Conservation (phyloP, 1,140 invertebrate genomes). For the Aricia agestis region DNA sequence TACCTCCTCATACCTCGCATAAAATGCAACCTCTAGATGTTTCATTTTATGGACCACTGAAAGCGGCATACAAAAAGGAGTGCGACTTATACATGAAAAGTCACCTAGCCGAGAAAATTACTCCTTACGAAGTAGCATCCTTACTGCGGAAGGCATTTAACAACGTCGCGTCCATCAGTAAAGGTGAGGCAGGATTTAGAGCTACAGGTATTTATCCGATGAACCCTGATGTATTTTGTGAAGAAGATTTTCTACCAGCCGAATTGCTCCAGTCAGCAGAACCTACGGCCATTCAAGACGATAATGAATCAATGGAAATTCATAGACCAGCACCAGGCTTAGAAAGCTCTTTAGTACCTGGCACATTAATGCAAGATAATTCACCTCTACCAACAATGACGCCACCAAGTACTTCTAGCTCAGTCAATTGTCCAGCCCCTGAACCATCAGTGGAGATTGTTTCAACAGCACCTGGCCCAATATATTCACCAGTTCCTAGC, state of each 20-base stretch:
- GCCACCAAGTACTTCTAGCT: too few relatives aligned
- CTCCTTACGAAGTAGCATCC: constrained; percentile 45
- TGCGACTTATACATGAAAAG: constrained; percentile 46
- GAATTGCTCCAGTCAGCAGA: constrained; percentile 34
- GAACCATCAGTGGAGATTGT: too few relatives aligned
- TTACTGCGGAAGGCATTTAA: constrained; percentile 51
- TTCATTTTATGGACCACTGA: constrained; percentile 63
- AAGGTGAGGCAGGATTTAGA: not conserved
- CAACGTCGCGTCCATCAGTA: constrained; percentile 39
- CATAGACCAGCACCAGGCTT: too few relatives aligned
- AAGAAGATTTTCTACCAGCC: constrained; percentile 36
- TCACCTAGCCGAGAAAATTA: constrained; percentile 40
- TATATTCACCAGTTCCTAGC: too few relatives aligned
- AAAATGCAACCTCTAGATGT: constrained; percentile 73
- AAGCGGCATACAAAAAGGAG: constrained; percentile 57
- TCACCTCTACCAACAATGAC: too few relatives aligned
- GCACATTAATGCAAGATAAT: too few relatives aligned
- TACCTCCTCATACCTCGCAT: constrained; percentile 69
- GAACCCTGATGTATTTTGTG: constrained; percentile 33
- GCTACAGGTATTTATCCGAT: not conserved
- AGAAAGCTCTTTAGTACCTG: too few relatives aligned
- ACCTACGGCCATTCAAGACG: constrained; percentile 2
- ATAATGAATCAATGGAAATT: too few relatives aligned
- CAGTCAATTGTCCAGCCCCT: too few relatives aligned
- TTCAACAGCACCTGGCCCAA: too few relatives aligned